A percentile compares a stretch with the other conserved stretches of the same genome.
Evolutionary conservation across 1,140 invertebrate species (phyloP).

Genomic region (Drosophila burlai): DNA sequence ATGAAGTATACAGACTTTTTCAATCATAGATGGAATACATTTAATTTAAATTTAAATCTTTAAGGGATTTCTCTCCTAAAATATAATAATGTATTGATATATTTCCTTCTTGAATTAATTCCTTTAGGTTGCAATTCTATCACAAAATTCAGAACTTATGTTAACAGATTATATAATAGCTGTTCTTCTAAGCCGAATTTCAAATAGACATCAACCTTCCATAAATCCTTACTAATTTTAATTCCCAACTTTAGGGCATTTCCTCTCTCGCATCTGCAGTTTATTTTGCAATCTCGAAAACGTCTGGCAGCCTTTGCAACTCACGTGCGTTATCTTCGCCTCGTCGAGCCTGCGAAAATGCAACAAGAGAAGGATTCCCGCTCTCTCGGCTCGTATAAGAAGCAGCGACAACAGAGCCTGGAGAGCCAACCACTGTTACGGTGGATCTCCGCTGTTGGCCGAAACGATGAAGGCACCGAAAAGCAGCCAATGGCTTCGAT

Average conservation of each 20-base stretch:
- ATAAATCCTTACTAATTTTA: not conserved
- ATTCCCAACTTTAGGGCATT: not conserved
- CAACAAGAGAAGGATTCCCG: conserved; percentile 54
- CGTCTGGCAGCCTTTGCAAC: conserved; percentile 44
- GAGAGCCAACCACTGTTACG: conserved; percentile 35
- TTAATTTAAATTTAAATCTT: too few species aligned
- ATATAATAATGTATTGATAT: too few species aligned
- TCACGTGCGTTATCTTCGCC: conserved; percentile 56
- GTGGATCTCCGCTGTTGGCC: conserved; percentile 43
- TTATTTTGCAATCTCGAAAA: not conserved
- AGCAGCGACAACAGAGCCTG: conserved; percentile 33
- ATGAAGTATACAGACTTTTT: too few species aligned
- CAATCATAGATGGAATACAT: too few species aligned
- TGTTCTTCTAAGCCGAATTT: too few species aligned
- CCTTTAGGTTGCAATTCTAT: too few species aligned
- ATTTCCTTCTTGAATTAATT: too few species aligned
- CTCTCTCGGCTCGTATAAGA: conserved; percentile 34
- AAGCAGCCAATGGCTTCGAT: conserved; percentile 60
- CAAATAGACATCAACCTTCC: too few species aligned
- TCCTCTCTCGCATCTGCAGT: not conserved
- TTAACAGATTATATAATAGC: too few species aligned
- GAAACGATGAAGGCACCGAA: conserved; percentile 12
- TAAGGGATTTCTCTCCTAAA: too few species aligned
- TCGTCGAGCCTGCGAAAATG: conserved; percentile 44
- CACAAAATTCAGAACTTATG: too few species aligned